Base-by-base conservation (phyloP, 2,888 invertebrate species). In the Diachrysia chrysitis region DNA sequence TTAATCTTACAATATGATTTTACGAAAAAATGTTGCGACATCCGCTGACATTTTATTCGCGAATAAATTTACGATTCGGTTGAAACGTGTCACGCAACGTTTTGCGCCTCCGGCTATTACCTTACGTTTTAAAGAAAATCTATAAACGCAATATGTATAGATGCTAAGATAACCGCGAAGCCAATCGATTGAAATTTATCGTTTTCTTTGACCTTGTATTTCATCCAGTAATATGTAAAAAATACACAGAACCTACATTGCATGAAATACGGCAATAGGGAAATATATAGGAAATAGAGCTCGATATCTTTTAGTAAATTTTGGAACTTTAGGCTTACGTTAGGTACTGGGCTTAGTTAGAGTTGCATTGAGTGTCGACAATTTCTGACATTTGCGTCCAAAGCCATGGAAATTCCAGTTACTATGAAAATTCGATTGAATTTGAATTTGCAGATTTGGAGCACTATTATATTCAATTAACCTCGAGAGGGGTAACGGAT, bases 161-260 rank as follows among this genome's bases (percentile, higher is more conserved):
- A 46, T 54, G 65, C 55, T 19, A 63, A 25, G 25, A 21, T 56
- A 32, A 19, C 53, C 10, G 25, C 58, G 51, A 32, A 74, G 23
- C 68, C 46, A 68, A 70, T 66, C 59, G 58, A 72, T 76, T 66
- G 58, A 81, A 84, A 85, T 76, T 76, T 83, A 85, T 87, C 87
- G 85, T 87, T 84, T 74, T 79, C 75, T 73, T 55, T 71, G 69
- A 76, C 79, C 79, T 83, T 84, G 78, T 42, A 42, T n/a, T 16
- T 37, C 3, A 64, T 58, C n/a, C 16, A 23, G 9, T 29, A 48
- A n/a, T 46, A 46, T 46, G 46, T 46, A 46, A 17, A 46, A n/a
- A 46, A 46, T 37, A 37, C 14, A 3, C 37, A 14, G 37, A 14
- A 14, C 25, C 25, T 25, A 3, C 2, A 25, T 25, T 25, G 2